Conservation (phyloP, 64 coral and sea anemone genomes). For the Montipora capricornis region DNA sequence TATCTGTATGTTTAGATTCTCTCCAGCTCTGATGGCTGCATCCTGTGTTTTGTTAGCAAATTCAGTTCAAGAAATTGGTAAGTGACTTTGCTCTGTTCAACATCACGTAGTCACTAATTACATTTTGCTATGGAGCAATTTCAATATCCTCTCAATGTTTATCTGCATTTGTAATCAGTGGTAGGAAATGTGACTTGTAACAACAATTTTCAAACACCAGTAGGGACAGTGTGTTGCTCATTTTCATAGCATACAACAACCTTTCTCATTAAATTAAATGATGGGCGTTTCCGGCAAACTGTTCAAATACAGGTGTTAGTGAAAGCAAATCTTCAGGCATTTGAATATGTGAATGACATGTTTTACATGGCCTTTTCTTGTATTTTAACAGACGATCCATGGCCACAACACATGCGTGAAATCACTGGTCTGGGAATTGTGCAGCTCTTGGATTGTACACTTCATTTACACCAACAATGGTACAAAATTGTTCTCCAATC, state of each 20-base stretch:
- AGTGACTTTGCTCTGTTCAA: background rate
- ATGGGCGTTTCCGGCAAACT: too few species aligned
- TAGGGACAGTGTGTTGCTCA: too few species aligned
- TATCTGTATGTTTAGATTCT: constrained; percentile 58
- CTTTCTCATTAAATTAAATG: too few species aligned
- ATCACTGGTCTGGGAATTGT: constrained; percentile 68
- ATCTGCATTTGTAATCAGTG: too few species aligned
- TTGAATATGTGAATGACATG: too few species aligned
- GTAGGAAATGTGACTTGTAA: too few species aligned
- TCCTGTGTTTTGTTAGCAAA: constrained; percentile 79
- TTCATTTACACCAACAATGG: constrained; percentile 90
- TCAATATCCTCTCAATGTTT: too few species aligned
- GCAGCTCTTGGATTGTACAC: constrained; percentile 75
- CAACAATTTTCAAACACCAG: too few species aligned
- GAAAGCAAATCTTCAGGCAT: background rate
- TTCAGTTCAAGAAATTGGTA: constrained; percentile 80
- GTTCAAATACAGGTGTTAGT: too few species aligned
- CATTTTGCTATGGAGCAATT: too few species aligned
- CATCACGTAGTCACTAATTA: too few species aligned
- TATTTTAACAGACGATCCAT: constrained; percentile 68
- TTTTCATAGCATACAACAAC: too few species aligned
- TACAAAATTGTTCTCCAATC: background rate
- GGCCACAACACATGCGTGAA: constrained; percentile 74
- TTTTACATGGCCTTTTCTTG: background rate
- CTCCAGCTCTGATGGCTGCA: constrained; percentile 74